Evolutionary conservation across 2,797 vertebrate genomes (phyloP).

Genomic region (Melanotaenia maccullochi): DNA sequence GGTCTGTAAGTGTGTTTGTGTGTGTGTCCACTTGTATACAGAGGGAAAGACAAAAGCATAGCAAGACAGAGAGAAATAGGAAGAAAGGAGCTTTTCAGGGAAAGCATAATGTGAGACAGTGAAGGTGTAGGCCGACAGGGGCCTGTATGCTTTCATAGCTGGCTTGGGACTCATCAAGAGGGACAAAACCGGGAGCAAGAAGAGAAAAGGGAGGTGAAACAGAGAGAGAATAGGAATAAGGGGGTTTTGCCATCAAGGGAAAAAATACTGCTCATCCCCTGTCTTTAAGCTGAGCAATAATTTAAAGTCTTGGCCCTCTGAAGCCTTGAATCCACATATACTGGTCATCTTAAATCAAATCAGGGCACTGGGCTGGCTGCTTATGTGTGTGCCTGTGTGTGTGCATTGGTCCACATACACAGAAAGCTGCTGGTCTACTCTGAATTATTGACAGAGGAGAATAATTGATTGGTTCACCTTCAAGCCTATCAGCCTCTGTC

Average conservation of each 20-base stretch:
- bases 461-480: slow-evolving; percentile 85
- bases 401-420: slow-evolving; percentile 42
- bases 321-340: slow-evolving; percentile 81
- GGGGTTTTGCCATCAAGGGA: slow-evolving; percentile 51
- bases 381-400: slow-evolving; percentile 29
- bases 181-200: slow-evolving; percentile 33
- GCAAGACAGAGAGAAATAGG: slow-evolving; percentile 14
- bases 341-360: slow-evolving; percentile 85
- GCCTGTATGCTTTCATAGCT: slow-evolving; percentile 27
- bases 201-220: slow-evolving; percentile 30
- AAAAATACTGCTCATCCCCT: slow-evolving; percentile 69
- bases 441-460: slow-evolving; percentile 83
- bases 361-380: slow-evolving; percentile 63
- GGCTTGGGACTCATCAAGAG: slow-evolving; percentile 36
- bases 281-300: slow-evolving; percentile 80
- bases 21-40: slow-evolving; percentile 7
- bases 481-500: slow-evolving; percentile 74
- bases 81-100: slow-evolving; percentile 27
- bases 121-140: slow-evolving; percentile 34
- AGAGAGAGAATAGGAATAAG: slow-evolving; percentile 31
- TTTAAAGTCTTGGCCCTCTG: slow-evolving; percentile 74
- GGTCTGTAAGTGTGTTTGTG: slow-evolving; percentile 24
- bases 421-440: slow-evolving; percentile 63
- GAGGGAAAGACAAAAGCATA: slow-evolving; percentile 50
- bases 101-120: slow-evolving; percentile 16